Evolutionary conservation across 2,113 vertebrate genomes (phyloP).

Genomic region (Pelvicachromis taeniatus): DNA sequence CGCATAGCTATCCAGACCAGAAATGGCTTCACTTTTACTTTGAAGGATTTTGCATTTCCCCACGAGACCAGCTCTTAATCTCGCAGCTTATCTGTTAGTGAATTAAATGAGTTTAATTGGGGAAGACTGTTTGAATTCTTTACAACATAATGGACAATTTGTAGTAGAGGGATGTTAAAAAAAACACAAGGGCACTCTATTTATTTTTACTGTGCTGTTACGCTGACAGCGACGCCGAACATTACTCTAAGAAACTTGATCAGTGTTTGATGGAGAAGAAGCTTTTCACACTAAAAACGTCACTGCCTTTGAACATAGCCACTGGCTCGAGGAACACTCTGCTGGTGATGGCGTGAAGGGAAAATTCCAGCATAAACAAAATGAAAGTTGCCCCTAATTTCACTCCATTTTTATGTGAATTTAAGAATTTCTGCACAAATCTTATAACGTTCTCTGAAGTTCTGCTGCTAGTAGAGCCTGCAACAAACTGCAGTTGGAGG

Average conservation of each 20-base stretch:
- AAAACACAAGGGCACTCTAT: background rate
- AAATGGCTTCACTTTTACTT: background rate
- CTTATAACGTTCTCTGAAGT: background rate
- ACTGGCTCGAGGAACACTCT: background rate
- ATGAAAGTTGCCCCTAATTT: background rate
- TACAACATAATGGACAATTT: background rate
- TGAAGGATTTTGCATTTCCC: background rate
- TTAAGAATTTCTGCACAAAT: fast-evolving
- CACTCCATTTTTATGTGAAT: fast-evolving
- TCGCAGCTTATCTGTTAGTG: background rate
- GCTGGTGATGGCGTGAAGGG: background rate
- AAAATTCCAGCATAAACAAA: background rate
- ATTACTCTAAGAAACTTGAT: background rate
- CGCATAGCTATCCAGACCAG: background rate
- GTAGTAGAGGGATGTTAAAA: background rate
- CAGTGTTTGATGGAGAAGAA: background rate
- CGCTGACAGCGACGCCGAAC: background rate
- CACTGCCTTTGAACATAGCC: background rate
- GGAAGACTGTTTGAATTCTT: background rate
- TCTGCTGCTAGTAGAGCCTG: background rate
- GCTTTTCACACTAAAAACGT: background rate
- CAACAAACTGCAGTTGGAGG: background rate
- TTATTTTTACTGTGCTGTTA: background rate
- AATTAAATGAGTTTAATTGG: background rate
- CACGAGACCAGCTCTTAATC: background rate